A percentile compares a stretch with the other conserved stretches of the same genome.
Conservation (phyloP, 2,797 vertebrate species). For the Aeoliscus strigatus region DNA sequence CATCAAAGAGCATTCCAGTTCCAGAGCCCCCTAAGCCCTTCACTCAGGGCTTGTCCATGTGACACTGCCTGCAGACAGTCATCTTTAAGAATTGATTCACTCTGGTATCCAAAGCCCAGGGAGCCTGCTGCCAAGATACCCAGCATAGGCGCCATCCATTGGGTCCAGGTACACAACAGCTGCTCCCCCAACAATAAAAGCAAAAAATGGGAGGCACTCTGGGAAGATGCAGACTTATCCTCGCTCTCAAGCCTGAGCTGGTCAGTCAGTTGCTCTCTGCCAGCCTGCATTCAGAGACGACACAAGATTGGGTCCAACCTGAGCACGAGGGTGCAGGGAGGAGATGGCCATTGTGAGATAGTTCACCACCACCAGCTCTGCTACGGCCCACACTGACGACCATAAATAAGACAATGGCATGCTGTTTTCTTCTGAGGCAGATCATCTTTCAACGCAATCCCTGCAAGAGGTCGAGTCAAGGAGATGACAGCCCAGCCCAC, state of each 20-base stretch:
- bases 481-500: constrained; percentile 43
- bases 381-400: constrained; percentile 51
- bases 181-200: constrained; percentile 78
- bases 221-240: constrained; percentile 73
- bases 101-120: constrained; percentile 75
- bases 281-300: constrained; percentile 57
- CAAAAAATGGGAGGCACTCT: constrained; percentile 75
- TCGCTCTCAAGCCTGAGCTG: constrained; percentile 67
- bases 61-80: constrained; percentile 72
- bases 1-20: constrained; percentile 77
- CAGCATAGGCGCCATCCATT: constrained; percentile 69
- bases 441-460: constrained; percentile 21
- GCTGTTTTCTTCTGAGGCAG: constrained; percentile 63
- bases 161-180: constrained; percentile 79
- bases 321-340: constrained; percentile 37
- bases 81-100: constrained; percentile 82
- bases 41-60: constrained; percentile 64
- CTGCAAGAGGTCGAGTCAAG: constrained; percentile 64
- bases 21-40: constrained; percentile 76
- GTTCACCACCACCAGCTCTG: too few relatives aligned
- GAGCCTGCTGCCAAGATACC: constrained; percentile 76
- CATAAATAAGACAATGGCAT: constrained; percentile 73
- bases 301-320: constrained; percentile 53
- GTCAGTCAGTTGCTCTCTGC: constrained; percentile 76
- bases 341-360: constrained; percentile 29